phyloP scores from a whole-genome alignment of 92 coral and sea anemone genomes.

The Ricordea florida region DNA sequence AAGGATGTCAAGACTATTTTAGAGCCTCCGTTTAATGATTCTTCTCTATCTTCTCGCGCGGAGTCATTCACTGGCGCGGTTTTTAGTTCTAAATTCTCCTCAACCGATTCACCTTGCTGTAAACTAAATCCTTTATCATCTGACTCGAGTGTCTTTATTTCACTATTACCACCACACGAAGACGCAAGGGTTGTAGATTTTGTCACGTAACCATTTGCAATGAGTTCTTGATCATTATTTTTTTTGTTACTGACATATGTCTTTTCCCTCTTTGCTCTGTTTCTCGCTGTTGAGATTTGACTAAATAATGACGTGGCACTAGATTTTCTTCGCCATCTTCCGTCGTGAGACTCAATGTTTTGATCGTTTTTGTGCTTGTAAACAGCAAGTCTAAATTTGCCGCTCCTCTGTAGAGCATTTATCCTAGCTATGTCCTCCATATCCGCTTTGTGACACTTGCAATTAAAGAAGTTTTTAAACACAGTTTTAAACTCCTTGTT shows the following conservation, averaged over 20 bases:
- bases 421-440: slow-evolving; percentile 11
- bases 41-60: no score
- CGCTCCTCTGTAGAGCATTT: slow-evolving; percentile 4
- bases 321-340: slow-evolving; percentile 22
- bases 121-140: no score
- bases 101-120: no score
- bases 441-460: slow-evolving; percentile 54
- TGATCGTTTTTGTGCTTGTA: slow-evolving; percentile 53
- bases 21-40: no score
- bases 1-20: no score
- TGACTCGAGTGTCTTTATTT: no score
- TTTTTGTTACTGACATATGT: neutral
- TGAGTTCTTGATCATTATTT: neutral
- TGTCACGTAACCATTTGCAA: neutral
- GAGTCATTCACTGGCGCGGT: no score
- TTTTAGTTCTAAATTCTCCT: no score
- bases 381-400: slow-evolving; percentile 66
- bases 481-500: slow-evolving; percentile 91
- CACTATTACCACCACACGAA: no score
- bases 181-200: neutral
- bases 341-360: slow-evolving; percentile 6
- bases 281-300: neutral
- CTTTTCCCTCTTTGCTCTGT: neutral
- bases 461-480: slow-evolving; percentile 82
- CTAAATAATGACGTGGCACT: slow-evolving; percentile 29